Evolutionary conservation across 2,888 invertebrate genomes (phyloP).

Genomic region (Idaea aversata): DNA sequence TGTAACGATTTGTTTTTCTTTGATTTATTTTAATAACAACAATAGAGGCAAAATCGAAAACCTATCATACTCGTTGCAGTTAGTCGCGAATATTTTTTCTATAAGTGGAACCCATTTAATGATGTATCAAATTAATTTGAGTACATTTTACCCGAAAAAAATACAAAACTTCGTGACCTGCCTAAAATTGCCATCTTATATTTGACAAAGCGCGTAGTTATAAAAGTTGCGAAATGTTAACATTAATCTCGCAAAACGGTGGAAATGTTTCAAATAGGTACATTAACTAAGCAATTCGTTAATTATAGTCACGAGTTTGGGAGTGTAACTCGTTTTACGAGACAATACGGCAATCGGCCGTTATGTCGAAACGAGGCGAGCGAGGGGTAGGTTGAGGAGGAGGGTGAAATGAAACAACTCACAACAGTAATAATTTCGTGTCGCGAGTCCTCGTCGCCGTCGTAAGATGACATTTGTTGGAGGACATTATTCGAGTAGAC

Average conservation of each 20-base stretch:
- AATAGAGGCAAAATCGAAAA: too few relatives aligned
- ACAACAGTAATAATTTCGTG: constrained; percentile 63
- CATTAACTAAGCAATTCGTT: constrained; percentile 40
- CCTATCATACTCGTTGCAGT: too few relatives aligned
- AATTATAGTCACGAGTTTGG: constrained; percentile 41
- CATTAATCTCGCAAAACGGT: constrained; percentile 21
- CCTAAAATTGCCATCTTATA: too few relatives aligned
- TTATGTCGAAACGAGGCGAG: constrained; percentile 42
- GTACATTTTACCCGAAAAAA: too few relatives aligned
- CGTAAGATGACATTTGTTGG: constrained; percentile 55
- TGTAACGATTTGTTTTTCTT: too few relatives aligned
- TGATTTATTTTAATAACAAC: too few relatives aligned
- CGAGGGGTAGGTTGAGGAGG: neutral
- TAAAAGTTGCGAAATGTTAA: constrained; percentile 17
- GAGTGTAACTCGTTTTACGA: constrained; percentile 50
- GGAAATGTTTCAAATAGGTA: constrained; percentile 26
- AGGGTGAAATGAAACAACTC: constrained; percentile 51
- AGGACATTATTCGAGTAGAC: constrained; percentile 59
- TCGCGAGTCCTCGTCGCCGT: constrained; percentile 48
- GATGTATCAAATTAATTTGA: too few relatives aligned
- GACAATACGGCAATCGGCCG: constrained; percentile 48
- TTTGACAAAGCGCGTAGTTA: constrained; percentile 1
- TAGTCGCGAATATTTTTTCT: too few relatives aligned
- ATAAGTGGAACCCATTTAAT: too few relatives aligned
- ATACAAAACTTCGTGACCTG: too few relatives aligned